Evolutionary conservation across 2,797 vertebrate species (phyloP).

Genomic region (Megalops cyprinoides): DNA sequence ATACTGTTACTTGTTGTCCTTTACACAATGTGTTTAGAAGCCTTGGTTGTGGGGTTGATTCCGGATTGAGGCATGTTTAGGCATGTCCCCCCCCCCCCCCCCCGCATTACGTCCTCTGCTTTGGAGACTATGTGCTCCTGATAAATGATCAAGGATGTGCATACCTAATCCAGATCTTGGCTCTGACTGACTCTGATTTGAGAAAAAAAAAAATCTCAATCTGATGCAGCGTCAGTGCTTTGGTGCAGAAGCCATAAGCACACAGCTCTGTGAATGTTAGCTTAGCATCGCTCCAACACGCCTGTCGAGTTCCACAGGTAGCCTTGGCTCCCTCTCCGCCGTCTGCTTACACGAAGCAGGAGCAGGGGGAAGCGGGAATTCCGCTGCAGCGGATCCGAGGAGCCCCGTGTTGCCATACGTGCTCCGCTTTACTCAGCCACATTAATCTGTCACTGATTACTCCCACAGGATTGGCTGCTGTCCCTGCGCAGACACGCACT

Average conservation of each 20-base stretch:
- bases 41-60: too few species aligned
- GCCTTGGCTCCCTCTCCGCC: neutral
- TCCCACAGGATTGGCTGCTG: constrained; percentile 12
- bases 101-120: neutral
- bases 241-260: neutral
- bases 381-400: neutral
- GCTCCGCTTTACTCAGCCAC: neutral
- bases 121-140: too few species aligned
- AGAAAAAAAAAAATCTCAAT: neutral
- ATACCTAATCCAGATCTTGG: neutral
- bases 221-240: neutral
- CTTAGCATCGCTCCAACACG: neutral
- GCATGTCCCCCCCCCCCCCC: neutral
- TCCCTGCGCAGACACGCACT: neutral
- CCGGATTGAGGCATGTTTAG: too few species aligned
- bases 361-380: neutral
- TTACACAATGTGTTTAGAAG: too few species aligned
- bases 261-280: neutral
- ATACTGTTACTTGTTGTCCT: neutral
- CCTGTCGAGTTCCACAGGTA: neutral
- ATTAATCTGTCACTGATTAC: neutral
- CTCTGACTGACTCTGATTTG: neutral
- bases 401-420: neutral
- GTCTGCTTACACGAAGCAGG: neutral
- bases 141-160: neutral